phyloP scores from a whole-genome alignment of 2,888 invertebrate species.

The Lepas anatifera region DNA sequence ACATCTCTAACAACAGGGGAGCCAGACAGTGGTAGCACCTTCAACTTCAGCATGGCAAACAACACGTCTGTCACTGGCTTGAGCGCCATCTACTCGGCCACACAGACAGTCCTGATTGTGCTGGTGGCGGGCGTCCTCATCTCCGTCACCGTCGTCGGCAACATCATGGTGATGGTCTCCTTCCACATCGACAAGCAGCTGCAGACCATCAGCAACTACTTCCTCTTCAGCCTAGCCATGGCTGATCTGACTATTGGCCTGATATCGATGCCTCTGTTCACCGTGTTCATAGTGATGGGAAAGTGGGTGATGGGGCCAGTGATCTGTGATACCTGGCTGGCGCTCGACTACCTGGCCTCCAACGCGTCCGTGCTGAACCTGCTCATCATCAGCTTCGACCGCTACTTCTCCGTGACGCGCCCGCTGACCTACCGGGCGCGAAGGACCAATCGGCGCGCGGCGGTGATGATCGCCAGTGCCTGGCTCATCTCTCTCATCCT shows the following conservation, averaged over 20 bases:
- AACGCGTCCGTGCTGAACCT: constrained; percentile 97
- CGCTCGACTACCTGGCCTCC: constrained; percentile 92
- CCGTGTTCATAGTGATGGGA: constrained; percentile 80
- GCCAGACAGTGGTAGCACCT: no score
- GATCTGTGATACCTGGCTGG: constrained; percentile 93
- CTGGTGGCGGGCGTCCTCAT: constrained; percentile 67
- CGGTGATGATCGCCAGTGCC: constrained; percentile 40
- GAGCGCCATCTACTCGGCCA: background rate
- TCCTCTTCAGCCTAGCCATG: constrained; percentile 89
- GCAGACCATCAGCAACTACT: constrained; percentile 97
- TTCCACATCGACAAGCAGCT: constrained; percentile 98
- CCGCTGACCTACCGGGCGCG: constrained; percentile 43
- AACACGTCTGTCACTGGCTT: background rate
- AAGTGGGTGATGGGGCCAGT: constrained; percentile 91
- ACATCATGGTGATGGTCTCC: constrained; percentile 95
- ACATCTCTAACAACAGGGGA: no score
- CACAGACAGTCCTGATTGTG: constrained; percentile 41
- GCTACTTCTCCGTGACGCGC: constrained; percentile 49
- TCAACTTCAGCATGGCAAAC: no score
- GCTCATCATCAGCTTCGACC: constrained; percentile 95
- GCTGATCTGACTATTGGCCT: constrained; percentile 95
- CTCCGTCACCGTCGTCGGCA: constrained; percentile 81
- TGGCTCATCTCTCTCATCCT: constrained; percentile 41
- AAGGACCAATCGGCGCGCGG: constrained; percentile 40
- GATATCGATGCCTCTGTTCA: constrained; percentile 95